These are phyloP conservation scores for Scortum barcoo DNA, from an alignment of 2,113 vertebrate genomes.

Conservation along the genomic window DNA sequence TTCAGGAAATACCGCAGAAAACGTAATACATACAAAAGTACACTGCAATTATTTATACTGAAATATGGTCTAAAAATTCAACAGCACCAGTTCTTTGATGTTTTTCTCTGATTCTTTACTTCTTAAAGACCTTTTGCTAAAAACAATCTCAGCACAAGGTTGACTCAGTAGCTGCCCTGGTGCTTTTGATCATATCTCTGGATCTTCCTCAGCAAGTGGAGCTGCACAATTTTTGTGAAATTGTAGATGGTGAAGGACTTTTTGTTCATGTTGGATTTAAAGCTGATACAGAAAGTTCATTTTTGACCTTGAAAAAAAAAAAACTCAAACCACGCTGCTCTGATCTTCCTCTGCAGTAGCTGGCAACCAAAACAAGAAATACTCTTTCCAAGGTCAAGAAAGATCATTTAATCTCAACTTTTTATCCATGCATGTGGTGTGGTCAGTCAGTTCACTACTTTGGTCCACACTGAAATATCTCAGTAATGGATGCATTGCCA, in stretches of 20 bases:
- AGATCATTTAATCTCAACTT: background rate
- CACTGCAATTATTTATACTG: background rate
- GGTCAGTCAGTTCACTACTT: background rate
- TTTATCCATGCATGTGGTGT: background rate
- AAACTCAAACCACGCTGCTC: background rate
- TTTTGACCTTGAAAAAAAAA: background rate
- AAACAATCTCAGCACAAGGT: background rate
- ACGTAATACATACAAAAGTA: background rate
- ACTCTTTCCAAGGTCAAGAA: background rate
- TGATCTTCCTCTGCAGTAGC: background rate
- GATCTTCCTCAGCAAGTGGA: background rate
- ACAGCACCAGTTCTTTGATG: background rate
- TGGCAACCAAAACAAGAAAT: slow-evolving; percentile 3
- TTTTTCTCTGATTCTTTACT: background rate
- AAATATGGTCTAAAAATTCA: background rate
- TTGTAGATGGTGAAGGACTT: too few relatives aligned
- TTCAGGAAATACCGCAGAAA: slow-evolving; percentile 7
- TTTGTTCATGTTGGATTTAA: background rate
- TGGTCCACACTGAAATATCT: background rate
- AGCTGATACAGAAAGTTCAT: background rate
- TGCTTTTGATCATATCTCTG: background rate
- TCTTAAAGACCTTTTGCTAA: background rate
- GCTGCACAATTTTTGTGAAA: background rate
- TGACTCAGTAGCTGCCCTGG: background rate
- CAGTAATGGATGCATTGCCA: background rate